phyloP scores from a whole-genome alignment of 2,888 invertebrate species.

The Fissipunctia ypsillon region DNA sequence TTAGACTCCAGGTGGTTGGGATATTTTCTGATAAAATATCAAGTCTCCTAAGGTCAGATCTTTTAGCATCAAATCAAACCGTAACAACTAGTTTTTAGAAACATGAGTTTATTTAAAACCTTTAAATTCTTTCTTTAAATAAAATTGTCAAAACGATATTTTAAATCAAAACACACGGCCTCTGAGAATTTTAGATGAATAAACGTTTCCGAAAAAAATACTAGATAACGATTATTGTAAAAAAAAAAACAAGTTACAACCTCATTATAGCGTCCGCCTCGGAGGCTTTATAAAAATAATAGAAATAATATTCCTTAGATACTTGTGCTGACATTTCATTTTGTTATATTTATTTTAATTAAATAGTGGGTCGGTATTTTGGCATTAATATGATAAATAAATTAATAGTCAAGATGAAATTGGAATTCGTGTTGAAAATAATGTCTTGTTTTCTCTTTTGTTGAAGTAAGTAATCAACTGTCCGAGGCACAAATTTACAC shows the following conservation, averaged over 20 bases:
- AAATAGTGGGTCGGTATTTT: not conserved
- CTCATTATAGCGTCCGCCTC: slow-evolving; percentile 33
- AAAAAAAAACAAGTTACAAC: slow-evolving; percentile 20
- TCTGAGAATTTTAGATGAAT: not conserved
- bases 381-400: not conserved
- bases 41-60: not conserved
- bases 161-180: not conserved
- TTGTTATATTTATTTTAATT: slow-evolving; percentile 3
- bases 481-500: not conserved
- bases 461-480: not conserved
- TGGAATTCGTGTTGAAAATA: not conserved
- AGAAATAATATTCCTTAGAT: slow-evolving; percentile 31
- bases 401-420: slow-evolving; percentile 15
- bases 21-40: not conserved
- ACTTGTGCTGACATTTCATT: slow-evolving; percentile 11
- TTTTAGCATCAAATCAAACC: too few species aligned
- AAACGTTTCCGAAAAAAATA: slow-evolving; percentile 21
- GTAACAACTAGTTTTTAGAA: not conserved
- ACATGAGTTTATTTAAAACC: not conserved
- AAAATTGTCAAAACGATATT: not conserved
- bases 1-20: not conserved
- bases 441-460: not conserved
- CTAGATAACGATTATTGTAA: slow-evolving; percentile 1
- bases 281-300: slow-evolving; percentile 34
- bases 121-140: too few species aligned